Evolutionary conservation across 1,140 invertebrate species (phyloP), one percentile per base, ranked within the genome.

Genomic region (Pachypeltis micranthus): DNA sequence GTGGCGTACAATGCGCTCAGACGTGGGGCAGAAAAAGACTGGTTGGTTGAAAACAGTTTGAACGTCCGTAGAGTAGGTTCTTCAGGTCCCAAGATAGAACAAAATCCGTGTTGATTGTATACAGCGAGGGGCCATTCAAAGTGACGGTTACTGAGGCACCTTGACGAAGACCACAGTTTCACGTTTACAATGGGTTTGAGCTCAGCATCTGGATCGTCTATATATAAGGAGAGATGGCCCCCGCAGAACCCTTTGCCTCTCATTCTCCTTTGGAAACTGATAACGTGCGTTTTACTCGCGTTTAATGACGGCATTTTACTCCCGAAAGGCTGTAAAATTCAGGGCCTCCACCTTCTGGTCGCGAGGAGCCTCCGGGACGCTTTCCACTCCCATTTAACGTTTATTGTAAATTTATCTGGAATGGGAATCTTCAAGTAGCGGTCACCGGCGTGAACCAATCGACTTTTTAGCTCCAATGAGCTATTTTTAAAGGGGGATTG

Each of bases 51-150:
- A 51, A 51, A 51, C 7, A 51, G 47, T 51, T 51, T 4, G 23
- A 51, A 51, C 47, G 21, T 16, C 47, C 47, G n/a, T 51, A 51
- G 19, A 51, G 7, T 51, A 51, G 47, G 47, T 51, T 51, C 47
- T 51, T 21, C 47, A 51, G 23, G 12, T 51, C 47, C 47, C 12
- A 51, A 51, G 47, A 51, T 51, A 51, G 47, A 51, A 51, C 47
- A 51, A 51, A 51, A 51, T 51, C 47, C 47, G 47, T 51, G 47
- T 51, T 51, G 47, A 51, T 51, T 51, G 47, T 51, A 51, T 51
- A 51, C 47, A 51, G 47, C 12, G 7, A 51, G 47, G 47, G 47
- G 23, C 47, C 47, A 51, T 51, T 51, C 47, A 51, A 51, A 51
- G 47, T 51, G 47, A 51, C 47, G 47, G 47, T 51, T 51, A 51